Conservation (phyloP, 1,140 invertebrate species). For the Drosophila ogumai region DNA sequence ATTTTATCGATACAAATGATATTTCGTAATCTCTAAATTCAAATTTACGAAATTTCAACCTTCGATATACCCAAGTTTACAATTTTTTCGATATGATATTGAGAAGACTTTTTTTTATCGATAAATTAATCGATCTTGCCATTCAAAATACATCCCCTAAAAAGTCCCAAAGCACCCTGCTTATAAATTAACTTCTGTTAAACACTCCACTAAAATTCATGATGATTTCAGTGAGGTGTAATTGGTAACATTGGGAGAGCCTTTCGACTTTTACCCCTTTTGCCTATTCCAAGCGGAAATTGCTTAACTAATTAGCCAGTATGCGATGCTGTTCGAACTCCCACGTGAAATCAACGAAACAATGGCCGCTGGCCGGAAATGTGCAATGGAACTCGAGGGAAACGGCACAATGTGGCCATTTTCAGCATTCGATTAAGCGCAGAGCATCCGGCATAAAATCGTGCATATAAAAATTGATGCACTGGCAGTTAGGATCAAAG, state of each 20-base stretch:
- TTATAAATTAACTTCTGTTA: slow-evolving; percentile 40
- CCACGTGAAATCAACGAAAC: slow-evolving; percentile 31
- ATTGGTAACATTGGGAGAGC: neutral
- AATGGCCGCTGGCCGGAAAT: slow-evolving; percentile 33
- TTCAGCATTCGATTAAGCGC: slow-evolving; percentile 35
- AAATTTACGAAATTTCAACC: too few species aligned
- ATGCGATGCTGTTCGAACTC: slow-evolving; percentile 17
- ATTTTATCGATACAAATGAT: too few species aligned
- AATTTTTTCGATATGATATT: too few species aligned
- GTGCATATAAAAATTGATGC: slow-evolving; percentile 43
- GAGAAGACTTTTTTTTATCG: too few species aligned
- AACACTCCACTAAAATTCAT: slow-evolving; percentile 19
- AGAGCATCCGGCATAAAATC: slow-evolving; percentile 27
- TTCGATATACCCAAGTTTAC: too few species aligned
- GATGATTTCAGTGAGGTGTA: neutral
- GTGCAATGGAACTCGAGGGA: slow-evolving; percentile 23
- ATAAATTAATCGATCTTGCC: too few species aligned
- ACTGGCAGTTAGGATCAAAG: slow-evolving; percentile 27
- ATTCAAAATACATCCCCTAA: neutral
- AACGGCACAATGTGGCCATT: slow-evolving; percentile 19
- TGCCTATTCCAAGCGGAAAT: slow-evolving; percentile 9
- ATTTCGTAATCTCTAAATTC: too few species aligned
- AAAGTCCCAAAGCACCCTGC: neutral
- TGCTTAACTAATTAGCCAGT: slow-evolving; percentile 20
- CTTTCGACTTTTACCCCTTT: neutral